Base-by-base conservation (phyloP, 2,797 vertebrate genomes). In the Pangasius sanitwongsei region DNA sequence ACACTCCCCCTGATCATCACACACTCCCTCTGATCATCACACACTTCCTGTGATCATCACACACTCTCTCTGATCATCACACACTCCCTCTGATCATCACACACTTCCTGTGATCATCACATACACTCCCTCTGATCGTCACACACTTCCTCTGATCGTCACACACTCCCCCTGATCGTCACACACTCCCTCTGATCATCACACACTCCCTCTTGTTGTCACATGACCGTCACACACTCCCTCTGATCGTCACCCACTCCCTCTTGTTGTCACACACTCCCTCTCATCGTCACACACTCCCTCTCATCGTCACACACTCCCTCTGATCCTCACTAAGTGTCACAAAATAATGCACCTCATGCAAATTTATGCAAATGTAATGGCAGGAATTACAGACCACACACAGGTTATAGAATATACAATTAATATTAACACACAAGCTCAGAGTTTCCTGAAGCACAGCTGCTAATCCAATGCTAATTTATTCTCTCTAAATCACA, bases 401-500 rank as follows among this genome's bases (percentile, higher is more conserved):
- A 34, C 6, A 59, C 78, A 59, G 31, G 50, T 25, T 23, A 37
- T 25, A 25, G 20, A 82, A 37, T 59, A 59, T 81, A 81, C 13
- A 41, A 57, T 82, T 82, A 59, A 25, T 82, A 82, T 61, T 25
- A 41, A 82, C 31, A 23, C 55, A 41, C 37, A 31, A 20, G 44
- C 83, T 50, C 41, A 23, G 63, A 31, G 83, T 28, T 63, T 63
- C 23, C 57, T 61, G 57, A 67, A 67, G 16, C 82, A 11, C 63
- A 84, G 41, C 83, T 84, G 63, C 63, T 84, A 69, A 84, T 69
- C 63, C 13, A 67, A 69, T 50, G 83, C 41, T 85, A 85, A 85
- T 85, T 67, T 85, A 69, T 85, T 85, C 83, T 53, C 9, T 85
- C 18, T 20, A 18, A 55, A 53, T 70, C 48, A 18, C 57, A 63